phyloP scores from a whole-genome alignment of 1,140 invertebrate species.

The Brachystomella parvula region DNA sequence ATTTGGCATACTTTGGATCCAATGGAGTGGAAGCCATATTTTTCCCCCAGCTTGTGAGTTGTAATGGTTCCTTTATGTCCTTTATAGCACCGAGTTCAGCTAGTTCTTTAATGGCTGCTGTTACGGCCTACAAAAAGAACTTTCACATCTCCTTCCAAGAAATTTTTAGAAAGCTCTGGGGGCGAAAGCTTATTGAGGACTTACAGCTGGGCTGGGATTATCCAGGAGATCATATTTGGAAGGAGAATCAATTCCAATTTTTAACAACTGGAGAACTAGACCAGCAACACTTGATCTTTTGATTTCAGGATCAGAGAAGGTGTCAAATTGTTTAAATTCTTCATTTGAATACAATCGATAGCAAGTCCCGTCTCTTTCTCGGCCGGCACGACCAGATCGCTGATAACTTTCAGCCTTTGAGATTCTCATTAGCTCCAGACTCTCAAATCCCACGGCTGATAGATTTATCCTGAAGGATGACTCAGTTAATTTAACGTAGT shows the following conservation, averaged over 20 bases:
- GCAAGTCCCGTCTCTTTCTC: slow-evolving; percentile 72
- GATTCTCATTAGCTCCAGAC: slow-evolving; percentile 67
- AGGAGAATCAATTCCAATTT: slow-evolving; percentile 69
- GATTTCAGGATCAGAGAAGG: slow-evolving; percentile 77
- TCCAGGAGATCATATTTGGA: slow-evolving; percentile 86
- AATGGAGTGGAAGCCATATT: slow-evolving; percentile 99
- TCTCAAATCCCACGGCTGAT: neutral
- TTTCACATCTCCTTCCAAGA: too few species aligned
- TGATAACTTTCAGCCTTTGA: slow-evolving; percentile 90
- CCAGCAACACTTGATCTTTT: slow-evolving; percentile 65
- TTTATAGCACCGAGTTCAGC: slow-evolving; percentile 7
- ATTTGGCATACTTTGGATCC: slow-evolving; percentile 96
- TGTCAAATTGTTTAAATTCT: slow-evolving; percentile 61
- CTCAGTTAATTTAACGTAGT: neutral
- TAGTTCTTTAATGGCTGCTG: neutral
- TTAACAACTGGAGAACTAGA: slow-evolving; percentile 71
- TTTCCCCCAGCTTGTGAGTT: slow-evolving; percentile 67
- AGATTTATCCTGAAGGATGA: too few species aligned
- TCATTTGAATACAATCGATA: slow-evolving; percentile 70
- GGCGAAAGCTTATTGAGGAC: too few species aligned
- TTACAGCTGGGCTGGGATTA: slow-evolving; percentile 56
- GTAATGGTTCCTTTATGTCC: slow-evolving; percentile 23
- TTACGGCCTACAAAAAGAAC: neutral
- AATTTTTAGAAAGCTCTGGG: too few species aligned
- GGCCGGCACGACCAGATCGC: slow-evolving; percentile 78